These are phyloP conservation scores for Dasypus novemcinctus DNA, from an alignment of 2,113 vertebrate genomes.

Conservation along the genomic window DNA sequence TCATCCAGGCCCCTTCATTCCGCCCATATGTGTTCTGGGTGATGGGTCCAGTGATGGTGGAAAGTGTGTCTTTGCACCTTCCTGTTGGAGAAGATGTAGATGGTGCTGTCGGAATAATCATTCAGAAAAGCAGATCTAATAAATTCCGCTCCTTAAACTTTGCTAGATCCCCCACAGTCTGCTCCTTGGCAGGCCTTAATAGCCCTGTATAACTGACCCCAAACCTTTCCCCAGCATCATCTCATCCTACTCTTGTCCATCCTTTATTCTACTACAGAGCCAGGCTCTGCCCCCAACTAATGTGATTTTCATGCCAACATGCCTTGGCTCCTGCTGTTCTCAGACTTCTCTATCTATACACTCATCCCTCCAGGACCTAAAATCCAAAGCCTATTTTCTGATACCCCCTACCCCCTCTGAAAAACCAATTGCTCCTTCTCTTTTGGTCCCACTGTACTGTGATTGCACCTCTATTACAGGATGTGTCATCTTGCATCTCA, in stretches of 20 bases:
- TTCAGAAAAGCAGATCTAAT: not conserved
- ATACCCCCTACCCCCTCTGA: not conserved
- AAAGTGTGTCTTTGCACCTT: constrained; percentile 96
- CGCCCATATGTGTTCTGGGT: constrained; percentile 95
- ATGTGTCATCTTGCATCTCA: not conserved
- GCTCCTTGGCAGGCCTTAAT: not conserved
- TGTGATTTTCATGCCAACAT: not conserved
- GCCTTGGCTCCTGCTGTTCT: not conserved
- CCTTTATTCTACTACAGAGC: not conserved
- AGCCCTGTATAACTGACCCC: not conserved
- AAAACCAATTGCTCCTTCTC: not conserved
- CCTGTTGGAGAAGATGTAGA: constrained; percentile 74
- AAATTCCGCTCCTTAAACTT: rapidly evolving
- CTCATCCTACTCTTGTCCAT: rapidly evolving
- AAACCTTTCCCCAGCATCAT: not conserved
- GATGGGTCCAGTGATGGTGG: constrained; percentile 93
- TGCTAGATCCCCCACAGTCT: not conserved
- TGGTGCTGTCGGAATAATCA: not conserved
- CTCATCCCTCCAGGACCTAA: not conserved
- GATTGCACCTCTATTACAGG: not conserved
- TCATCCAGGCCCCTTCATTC: constrained; percentile 98
- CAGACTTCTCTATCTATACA: not conserved
- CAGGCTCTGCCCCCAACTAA: too few relatives aligned
- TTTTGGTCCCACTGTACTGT: not conserved
- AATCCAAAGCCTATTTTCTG: not conserved